Evolutionary conservation across 2,113 vertebrate genomes (phyloP), one percentile per base, ranked within the genome.

Genomic region (Crypturellus undulatus): DNA sequence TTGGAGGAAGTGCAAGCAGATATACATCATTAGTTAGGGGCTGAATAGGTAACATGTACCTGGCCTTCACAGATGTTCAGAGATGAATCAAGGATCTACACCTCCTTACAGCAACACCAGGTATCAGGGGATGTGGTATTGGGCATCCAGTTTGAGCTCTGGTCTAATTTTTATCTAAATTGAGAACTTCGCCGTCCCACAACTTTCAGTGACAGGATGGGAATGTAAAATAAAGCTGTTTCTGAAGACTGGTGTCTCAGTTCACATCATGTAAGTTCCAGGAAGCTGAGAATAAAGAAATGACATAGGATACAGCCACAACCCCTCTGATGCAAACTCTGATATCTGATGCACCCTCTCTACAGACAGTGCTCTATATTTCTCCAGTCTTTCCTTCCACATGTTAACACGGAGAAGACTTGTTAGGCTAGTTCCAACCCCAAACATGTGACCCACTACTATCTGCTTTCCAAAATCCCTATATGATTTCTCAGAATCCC

Each of bases 141-240:
- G 32, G 13, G 56, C 11, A 9, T 58, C 32, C 30, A 58, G 12
- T 56, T 36, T 59, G 62, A 36, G 25, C 36, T 17, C 30, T 78
- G 40, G 17, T 9, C 56, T 6, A 3, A 28, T 19, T 79, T 68
- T 47, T 19, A 58, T 91, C n/a, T 32, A n/a, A 8, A 14, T 25
- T 82, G 79, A 71, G 42, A 72, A 14, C 6, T 47, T 63, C 59
- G 30, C 8, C 12, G 36, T 5, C 25, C 32, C 0, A 0, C 21
- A 26, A 12, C 26, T 26, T 20, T 17, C 54, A 38, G 10, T 15
- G 8, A 52, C 34, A 84, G 20, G 4, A 11, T n/a, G 11, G 16
- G 24, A 47, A 20, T 3, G 21, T 42, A 67, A 77, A 77, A 28
- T 14, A 25, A 26, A 89, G 63, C 34, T 84, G 36, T 45, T 20